phyloP scores from a whole-genome alignment of 2,113 vertebrate genomes.

The Hypocryptadius cinnamomeus region DNA sequence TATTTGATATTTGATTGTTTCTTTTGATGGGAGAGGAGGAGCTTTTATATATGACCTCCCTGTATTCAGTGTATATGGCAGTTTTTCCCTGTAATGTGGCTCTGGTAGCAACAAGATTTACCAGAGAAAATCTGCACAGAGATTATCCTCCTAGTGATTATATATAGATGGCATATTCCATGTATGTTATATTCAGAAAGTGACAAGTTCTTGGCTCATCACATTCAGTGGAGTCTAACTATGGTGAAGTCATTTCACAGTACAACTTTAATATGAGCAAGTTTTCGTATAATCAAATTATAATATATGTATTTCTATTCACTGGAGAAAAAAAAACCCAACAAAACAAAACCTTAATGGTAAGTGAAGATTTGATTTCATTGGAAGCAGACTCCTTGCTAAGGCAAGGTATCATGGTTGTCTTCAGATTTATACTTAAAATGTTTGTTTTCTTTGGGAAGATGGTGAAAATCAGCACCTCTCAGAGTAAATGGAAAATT shows the following conservation, averaged over 20 bases:
- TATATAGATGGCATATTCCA: conserved; percentile 62
- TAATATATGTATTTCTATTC: conserved; percentile 54
- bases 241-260: conserved; percentile 60
- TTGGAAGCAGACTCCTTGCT: conserved; percentile 25
- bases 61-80: neutral
- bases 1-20: neutral
- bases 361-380: conserved; percentile 39
- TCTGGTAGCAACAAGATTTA: conserved; percentile 54
- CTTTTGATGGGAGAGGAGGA: neutral
- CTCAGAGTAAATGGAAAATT: conserved; percentile 46
- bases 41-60: neutral
- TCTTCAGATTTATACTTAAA: conserved; percentile 31
- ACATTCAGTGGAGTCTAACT: conserved; percentile 58
- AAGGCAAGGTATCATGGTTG: conserved; percentile 35
- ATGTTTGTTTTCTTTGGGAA: conserved; percentile 53
- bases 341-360: conserved; percentile 41
- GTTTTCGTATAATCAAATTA: conserved; percentile 58
- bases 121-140: conserved; percentile 59
- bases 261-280: conserved; percentile 62
- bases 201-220: conserved; percentile 62
- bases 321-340: neutral
- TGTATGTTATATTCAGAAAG: conserved; percentile 62
- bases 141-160: conserved; percentile 56
- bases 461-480: conserved; percentile 29
- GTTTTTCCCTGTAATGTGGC: neutral